Evolutionary conservation across 1,140 invertebrate genomes (phyloP).

Genomic region (Bombyx mori): ASM3026992v2 NC_085129.1:11191001-11191500

Average conservation of each 20-base stretch:
- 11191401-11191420: too few species aligned
- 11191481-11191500: conserved; percentile 2
- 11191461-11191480: background rate
- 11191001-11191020: conserved; percentile 6
- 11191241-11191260: too few species aligned
- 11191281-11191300: background rate
- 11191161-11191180: conserved; percentile 44
- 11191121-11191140: conserved; percentile 16
- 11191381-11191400: too few species aligned
- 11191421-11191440: too few species aligned
- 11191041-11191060: conserved; percentile 23
- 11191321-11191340: too few species aligned
- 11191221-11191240: background rate
- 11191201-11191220: conserved; percentile 40
- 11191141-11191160: conserved; percentile 31
- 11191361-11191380: too few species aligned
- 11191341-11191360: too few species aligned
- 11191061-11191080: conserved; percentile 13
- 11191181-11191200: conserved; percentile 43
- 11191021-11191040: conserved; percentile 21
- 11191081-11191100: conserved; percentile 8
- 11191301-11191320: background rate
- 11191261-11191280: too few species aligned
- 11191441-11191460: too few species aligned
- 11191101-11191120: conserved; percentile 39